These are phyloP conservation scores for Phocoena sinus DNA, from an alignment of 2,113 vertebrate genomes.

Conservation along the genomic window DNA sequence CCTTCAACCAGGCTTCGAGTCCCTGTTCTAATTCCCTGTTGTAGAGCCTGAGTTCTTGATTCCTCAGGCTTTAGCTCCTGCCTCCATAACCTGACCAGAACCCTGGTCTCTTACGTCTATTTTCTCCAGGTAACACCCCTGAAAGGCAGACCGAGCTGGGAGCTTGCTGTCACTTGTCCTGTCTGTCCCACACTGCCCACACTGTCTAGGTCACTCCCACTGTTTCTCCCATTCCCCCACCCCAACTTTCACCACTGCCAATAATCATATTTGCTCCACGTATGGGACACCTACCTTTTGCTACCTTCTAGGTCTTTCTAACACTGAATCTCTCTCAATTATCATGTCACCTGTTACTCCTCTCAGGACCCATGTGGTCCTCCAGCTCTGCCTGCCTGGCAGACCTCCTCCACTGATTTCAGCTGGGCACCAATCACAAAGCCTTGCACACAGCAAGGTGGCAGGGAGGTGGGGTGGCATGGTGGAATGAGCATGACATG, in stretches of 20 bases:
- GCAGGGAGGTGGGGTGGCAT: not conserved
- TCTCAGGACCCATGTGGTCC: not conserved
- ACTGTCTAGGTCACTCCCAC: not conserved
- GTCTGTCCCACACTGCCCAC: not conserved
- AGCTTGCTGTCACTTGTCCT: not conserved
- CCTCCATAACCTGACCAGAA: not conserved
- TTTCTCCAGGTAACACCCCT: not conserved
- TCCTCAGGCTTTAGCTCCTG: not conserved
- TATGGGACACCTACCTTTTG: not conserved
- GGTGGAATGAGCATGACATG: not conserved
- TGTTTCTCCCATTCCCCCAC: not conserved
- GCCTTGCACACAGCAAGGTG: not conserved
- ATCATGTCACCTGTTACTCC: not conserved
- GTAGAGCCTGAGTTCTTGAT: not conserved
- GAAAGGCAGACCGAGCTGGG: not conserved
- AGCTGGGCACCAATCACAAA: not conserved
- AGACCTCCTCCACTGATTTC: not conserved
- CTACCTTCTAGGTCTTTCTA: not conserved
- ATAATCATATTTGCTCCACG: not conserved
- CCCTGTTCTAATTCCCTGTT: not conserved
- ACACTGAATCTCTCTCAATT: not conserved
- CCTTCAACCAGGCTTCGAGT: not conserved
- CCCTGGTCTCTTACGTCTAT: not conserved
- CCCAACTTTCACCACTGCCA: not conserved
- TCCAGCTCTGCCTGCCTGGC: not conserved